Conservation (phyloP, 2,113 vertebrate species). For the Sardina pilchardus region DNA sequence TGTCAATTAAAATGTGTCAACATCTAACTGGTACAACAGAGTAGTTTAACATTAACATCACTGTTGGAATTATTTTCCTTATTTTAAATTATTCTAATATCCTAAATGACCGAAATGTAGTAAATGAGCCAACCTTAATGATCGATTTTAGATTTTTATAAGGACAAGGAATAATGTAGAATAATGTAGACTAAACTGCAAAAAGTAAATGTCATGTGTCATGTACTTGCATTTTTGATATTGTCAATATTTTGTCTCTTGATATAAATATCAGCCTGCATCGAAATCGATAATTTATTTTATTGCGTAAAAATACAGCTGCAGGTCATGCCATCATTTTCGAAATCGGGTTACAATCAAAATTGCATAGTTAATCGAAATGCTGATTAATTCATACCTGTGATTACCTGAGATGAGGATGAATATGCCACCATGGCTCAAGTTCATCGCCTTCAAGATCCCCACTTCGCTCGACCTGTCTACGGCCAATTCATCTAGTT, state of each 20-base stretch:
- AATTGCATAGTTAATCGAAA: neutral
- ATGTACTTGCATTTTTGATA: neutral
- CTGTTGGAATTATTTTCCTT: neutral
- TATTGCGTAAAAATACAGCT: neutral
- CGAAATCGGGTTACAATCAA: neutral
- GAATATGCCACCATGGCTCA: neutral
- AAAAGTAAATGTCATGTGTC: neutral
- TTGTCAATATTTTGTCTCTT: neutral
- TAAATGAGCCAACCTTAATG: neutral
- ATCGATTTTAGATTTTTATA: neutral
- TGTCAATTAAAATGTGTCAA: no score
- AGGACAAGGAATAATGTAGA: neutral
- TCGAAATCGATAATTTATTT: neutral
- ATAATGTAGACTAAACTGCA: neutral
- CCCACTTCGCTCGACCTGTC: neutral
- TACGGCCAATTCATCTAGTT: slow-evolving; percentile 45
- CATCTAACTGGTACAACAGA: neutral
- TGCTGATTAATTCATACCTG: neutral
- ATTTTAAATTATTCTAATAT: neutral
- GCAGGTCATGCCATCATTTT: neutral
- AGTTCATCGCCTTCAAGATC: neutral
- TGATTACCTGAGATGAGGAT: neutral
- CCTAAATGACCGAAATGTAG: neutral
- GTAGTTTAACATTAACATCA: neutral
- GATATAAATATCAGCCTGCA: neutral